Conservation (phyloP, 2,888 invertebrate species). For the Philopedon plagiatum region DNA sequence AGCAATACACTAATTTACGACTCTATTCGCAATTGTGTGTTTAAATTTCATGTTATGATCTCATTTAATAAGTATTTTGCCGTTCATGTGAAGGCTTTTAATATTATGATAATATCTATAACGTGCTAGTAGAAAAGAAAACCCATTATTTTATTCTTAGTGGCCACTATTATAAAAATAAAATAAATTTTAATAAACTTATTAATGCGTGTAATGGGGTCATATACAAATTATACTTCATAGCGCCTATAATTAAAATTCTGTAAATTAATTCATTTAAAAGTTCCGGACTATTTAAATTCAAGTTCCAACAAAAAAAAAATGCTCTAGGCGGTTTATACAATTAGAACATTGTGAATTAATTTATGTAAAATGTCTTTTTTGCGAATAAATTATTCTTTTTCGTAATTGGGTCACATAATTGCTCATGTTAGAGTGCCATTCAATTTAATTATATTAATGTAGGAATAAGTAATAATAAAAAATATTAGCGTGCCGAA, state of each 20-base stretch:
- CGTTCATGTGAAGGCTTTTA: too few relatives aligned
- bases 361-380: slow-evolving; percentile 40
- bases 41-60: too few relatives aligned
- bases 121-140: too few relatives aligned
- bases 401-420: slow-evolving; percentile 31
- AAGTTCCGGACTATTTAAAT: slow-evolving; percentile 28
- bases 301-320: slow-evolving; percentile 22
- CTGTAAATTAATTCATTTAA: slow-evolving; percentile 36
- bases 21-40: too few relatives aligned
- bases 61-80: too few relatives aligned
- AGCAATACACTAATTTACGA: too few relatives aligned
- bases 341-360: slow-evolving; percentile 30
- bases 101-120: too few relatives aligned
- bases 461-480: slow-evolving; percentile 34
- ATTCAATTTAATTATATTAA: slow-evolving; percentile 41
- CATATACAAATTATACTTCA: slow-evolving; percentile 19
- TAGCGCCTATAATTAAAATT: slow-evolving; percentile 33
- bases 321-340: slow-evolving; percentile 19
- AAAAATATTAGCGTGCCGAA: slow-evolving; percentile 29
- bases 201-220: slow-evolving; percentile 15
- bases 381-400: slow-evolving; percentile 32
- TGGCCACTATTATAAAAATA: not conserved
- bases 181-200: not conserved
- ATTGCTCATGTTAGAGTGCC: slow-evolving; percentile 35
- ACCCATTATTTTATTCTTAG: too few relatives aligned